Base-by-base conservation (phyloP, 2,888 invertebrate species). In the Alcis repandata region DNA sequence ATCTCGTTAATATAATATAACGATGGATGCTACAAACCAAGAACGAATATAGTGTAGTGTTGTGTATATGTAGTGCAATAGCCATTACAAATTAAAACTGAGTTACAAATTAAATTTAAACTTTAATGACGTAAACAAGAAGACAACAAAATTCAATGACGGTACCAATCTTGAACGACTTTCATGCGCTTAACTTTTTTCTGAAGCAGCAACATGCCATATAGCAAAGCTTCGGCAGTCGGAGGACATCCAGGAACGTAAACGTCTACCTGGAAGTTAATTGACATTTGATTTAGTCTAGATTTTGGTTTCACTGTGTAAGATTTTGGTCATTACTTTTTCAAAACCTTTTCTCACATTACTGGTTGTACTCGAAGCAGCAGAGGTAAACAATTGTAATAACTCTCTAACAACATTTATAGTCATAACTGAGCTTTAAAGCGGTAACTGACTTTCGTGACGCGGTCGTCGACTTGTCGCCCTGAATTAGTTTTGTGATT, bases 161-260 rank as follows among this genome's bases (percentile, higher is more conserved):
- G 84, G 57, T 87, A 89, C 90, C 92, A 92, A 45, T 74, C 74
- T 73, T 89, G 97, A 7, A 94, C 69, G 0, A 90, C 82, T 66
- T 94, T 94, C 95, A 95, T 95, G 15, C 97, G 93, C 83, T 98
- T 98, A 13, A 98, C 95, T 85, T 98, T 98, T 90, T 96, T 97
- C 90, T 98, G 97, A 6, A 98, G 92, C 83, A 97, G 97, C 59
- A 98, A 91, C 80, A 98, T 93, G 22, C 96, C 97, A 81, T 98
- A 98, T 59, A 98, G 89, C 15, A 98, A 90, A 1, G 98, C 98
- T 90, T 98, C 98, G 0, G 98, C 98, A 0, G 98, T 97, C n/a
- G 98, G 98, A 27, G 98, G 98, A 90, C 98, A 98, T 13, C 98
- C 98, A 69, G 98, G 98, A 45, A 98, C 97, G 86, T 98, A 98